A percentile compares a stretch with the other conserved stretches of the same genome.
Evolutionary conservation across 1,140 invertebrate species (phyloP).

Genomic region (Aphelenchoides fujianensis): DNA sequence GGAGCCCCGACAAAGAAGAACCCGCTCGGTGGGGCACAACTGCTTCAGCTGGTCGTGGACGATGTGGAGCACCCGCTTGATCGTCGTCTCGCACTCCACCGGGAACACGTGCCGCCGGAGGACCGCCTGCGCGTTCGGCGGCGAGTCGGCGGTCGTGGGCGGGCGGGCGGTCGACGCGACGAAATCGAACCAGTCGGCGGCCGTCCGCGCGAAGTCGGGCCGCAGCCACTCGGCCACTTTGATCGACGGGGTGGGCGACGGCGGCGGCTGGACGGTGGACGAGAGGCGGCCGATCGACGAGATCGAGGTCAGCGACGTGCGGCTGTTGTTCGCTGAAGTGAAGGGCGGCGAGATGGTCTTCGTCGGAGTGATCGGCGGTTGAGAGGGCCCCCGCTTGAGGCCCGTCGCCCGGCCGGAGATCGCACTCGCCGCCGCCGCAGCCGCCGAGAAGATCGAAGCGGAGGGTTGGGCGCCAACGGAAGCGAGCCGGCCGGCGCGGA

Average conservation of each 20-base stretch:
- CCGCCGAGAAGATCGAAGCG: not conserved
- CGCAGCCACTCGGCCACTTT: constrained; percentile 26
- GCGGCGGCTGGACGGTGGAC: not conserved
- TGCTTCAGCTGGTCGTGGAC: not conserved
- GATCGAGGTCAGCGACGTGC: not conserved
- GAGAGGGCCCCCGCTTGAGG: not conserved
- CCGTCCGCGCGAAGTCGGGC: constrained; percentile 34
- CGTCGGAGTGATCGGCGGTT: not conserved
- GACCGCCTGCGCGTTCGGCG: too few species aligned
- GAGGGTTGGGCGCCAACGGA: constrained; percentile 10
- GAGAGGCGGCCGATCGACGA: not conserved
- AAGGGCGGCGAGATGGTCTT: not conserved
- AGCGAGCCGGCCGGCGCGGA: not conserved
- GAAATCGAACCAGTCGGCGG: constrained; percentile 41
- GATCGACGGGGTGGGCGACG: not conserved
- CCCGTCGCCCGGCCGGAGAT: not conserved
- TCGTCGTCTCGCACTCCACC: not conserved
- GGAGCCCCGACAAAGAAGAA: constrained; percentile 2
- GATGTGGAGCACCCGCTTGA: not conserved
- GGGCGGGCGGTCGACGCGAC: not conserved
- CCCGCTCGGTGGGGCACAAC: not conserved
- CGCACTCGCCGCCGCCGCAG: not conserved
- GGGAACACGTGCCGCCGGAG: not conserved
- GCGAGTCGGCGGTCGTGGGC: not conserved
- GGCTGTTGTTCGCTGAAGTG: not conserved